A percentile compares a stretch with the other conserved stretches of the same genome.
phyloP scores from a whole-genome alignment of 2,113 vertebrate genomes.

The Sylvia atricapilla region DNA sequence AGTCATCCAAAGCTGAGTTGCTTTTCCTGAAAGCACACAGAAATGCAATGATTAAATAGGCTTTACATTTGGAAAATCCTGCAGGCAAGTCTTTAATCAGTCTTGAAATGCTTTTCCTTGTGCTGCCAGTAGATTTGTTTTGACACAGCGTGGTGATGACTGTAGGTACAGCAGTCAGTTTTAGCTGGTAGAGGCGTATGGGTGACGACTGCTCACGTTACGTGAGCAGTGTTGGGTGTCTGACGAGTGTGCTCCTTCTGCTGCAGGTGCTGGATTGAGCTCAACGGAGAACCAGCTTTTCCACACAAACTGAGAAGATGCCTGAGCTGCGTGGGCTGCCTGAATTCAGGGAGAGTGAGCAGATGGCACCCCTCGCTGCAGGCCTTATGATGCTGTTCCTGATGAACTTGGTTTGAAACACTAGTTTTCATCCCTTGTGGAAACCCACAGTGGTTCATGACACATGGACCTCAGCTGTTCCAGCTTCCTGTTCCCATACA shows the following conservation, averaged over 20 bases:
- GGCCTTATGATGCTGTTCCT: not conserved
- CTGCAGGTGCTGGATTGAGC: constrained; percentile 7
- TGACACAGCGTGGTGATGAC: not conserved
- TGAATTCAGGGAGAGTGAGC: not conserved
- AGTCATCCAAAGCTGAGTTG: not conserved
- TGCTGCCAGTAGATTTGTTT: constrained; percentile 5
- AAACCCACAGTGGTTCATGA: not conserved
- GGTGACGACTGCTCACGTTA: not conserved
- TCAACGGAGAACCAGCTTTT: not conserved
- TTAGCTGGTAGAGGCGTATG: not conserved
- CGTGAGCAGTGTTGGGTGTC: not conserved
- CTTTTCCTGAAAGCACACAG: not conserved
- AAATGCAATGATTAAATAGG: constrained; percentile 2
- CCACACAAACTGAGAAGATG: not conserved
- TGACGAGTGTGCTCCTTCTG: not conserved
- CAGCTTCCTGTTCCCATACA: not conserved
- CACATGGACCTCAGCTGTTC: not conserved
- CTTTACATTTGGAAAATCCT: constrained; percentile 28
- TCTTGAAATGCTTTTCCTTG: not conserved
- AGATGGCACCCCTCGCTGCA: not conserved
- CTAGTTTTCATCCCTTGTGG: not conserved
- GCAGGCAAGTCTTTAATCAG: not conserved
- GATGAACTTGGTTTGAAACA: not conserved
- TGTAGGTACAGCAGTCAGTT: not conserved
- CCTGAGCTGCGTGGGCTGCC: not conserved